Percentiles rank a stretch among this genome's conserved stretches.
These are phyloP conservation scores for Ranitomeya variabilis DNA, from an alignment of 2,113 vertebrate species.

Conservation along the genomic window DNA sequence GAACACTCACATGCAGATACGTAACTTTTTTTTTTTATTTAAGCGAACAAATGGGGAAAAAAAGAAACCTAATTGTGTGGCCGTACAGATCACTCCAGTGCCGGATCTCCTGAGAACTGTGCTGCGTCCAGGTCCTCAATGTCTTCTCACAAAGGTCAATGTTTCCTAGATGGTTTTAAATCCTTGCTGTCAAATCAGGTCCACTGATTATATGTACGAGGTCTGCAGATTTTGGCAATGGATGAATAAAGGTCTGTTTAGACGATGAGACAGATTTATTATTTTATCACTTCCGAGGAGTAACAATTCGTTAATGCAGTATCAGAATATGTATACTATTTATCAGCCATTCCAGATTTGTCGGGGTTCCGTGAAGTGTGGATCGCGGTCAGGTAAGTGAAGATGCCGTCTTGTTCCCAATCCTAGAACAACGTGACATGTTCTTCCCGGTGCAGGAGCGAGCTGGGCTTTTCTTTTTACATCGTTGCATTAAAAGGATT, in stretches of 20 bases:
- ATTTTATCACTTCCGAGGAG: neutral
- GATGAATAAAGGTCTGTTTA: conserved; percentile 39
- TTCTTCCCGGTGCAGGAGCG: no score
- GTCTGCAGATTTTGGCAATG: conserved; percentile 21
- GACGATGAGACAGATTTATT: neutral
- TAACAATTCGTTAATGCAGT: no score
- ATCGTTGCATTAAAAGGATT: no score
- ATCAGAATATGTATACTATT: no score
- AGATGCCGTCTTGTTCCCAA: no score
- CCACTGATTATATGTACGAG: neutral
- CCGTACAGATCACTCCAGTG: conserved; percentile 71
- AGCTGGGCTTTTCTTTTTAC: no score
- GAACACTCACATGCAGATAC: conserved; percentile 65
- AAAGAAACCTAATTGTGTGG: conserved; percentile 51
- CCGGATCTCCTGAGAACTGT: conserved; percentile 52
- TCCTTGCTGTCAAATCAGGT: neutral
- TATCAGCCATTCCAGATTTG: no score
- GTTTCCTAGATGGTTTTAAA: conserved; percentile 35
- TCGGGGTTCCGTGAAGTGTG: no score
- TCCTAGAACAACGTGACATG: no score
- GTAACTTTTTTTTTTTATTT: conserved; percentile 69
- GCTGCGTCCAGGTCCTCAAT: neutral
- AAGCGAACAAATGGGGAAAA: conserved; percentile 59
- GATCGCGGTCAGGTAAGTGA: no score
- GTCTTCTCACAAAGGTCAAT: conserved; percentile 28